Evolutionary conservation across 1,140 invertebrate genomes (phyloP).

Genomic region (Rhyzopertha dominica): DNA sequence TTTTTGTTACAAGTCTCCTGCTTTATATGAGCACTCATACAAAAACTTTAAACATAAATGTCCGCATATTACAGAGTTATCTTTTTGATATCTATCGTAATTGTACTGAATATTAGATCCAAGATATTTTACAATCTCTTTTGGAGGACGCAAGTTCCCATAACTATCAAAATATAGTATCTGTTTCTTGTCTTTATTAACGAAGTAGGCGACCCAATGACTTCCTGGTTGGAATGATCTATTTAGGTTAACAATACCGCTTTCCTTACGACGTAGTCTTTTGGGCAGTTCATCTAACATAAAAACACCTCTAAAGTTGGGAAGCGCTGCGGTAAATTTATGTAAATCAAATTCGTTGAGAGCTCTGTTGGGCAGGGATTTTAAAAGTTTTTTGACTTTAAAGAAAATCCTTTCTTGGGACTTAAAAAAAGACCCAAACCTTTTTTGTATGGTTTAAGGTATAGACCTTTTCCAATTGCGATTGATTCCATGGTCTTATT

Average conservation of each 20-base stretch:
- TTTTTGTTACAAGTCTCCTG: too few relatives aligned
- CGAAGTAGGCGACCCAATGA: too few relatives aligned
- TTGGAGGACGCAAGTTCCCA: constrained; percentile 36
- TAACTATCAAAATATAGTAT: constrained; percentile 32
- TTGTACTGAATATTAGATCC: constrained; percentile 13
- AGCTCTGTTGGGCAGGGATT: constrained; percentile 19
- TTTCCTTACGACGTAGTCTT: constrained; percentile 24
- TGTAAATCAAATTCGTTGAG: constrained; percentile 30
- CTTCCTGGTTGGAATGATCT: too few relatives aligned
- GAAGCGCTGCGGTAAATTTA: constrained; percentile 24
- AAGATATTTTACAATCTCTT: constrained; percentile 34
- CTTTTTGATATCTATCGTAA: too few relatives aligned
- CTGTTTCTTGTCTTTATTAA: too few relatives aligned
- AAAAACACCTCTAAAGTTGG: constrained; percentile 37
- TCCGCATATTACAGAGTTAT: too few relatives aligned
- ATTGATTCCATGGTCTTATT: constrained; percentile 39
- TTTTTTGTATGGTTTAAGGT: constrained; percentile 40
- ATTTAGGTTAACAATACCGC: constrained; percentile 36
- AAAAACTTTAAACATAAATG: constrained; percentile 25
- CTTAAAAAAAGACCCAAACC: constrained; percentile 24
- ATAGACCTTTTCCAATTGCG: constrained; percentile 39
- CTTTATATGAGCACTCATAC: too few relatives aligned
- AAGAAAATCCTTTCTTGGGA: constrained; percentile 2
- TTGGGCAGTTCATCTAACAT: constrained; percentile 32
- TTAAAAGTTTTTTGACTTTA: constrained; percentile 25